phyloP scores from a whole-genome alignment of 1,140 invertebrate species.

The Chironomus tepperi region DNA sequence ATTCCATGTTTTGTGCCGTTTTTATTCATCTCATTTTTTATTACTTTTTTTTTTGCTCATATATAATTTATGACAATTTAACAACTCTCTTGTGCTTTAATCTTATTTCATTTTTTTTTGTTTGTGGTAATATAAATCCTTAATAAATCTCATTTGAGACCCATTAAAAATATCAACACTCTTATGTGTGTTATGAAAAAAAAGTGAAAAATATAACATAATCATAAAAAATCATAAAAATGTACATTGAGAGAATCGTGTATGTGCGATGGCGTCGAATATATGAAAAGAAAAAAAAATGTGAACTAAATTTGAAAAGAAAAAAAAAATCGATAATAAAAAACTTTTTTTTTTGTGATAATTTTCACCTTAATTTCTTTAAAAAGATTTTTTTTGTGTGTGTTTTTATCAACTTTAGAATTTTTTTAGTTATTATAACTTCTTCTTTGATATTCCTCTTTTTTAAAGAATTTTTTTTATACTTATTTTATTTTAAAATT shows the following conservation, averaged over 20 bases:
- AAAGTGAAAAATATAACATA: not conserved
- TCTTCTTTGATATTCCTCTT: constrained; percentile 11
- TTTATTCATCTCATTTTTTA: not conserved
- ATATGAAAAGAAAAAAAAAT: not conserved
- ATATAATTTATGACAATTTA: constrained; percentile 15
- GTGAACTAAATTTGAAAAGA: not conserved
- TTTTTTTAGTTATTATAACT: not conserved
- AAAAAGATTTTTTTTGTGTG: constrained; percentile 14
- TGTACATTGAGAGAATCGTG: not conserved
- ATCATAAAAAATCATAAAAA: constrained; percentile 3
- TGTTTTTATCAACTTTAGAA: constrained; percentile 1
- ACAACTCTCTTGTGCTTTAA: constrained; percentile 12
- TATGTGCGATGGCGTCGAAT: not conserved
- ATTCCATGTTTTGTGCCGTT: not conserved
- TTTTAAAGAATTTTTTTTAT: constrained; percentile 6
- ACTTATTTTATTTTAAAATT: constrained; percentile 16
- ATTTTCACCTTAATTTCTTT: not conserved
- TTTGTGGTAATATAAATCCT: not conserved
- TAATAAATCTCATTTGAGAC: constrained; percentile 13
- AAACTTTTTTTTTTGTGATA: not conserved
- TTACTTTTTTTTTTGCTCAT: not conserved
- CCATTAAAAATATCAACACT: constrained; percentile 9
- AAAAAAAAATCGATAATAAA: constrained; percentile 20
- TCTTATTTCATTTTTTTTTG: not conserved
- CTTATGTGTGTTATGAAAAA: not conserved